Percentiles rank a stretch among this genome's conserved stretches.
Conservation (phyloP, 2,888 invertebrate species). For the Heliconius ismenius region DNA sequence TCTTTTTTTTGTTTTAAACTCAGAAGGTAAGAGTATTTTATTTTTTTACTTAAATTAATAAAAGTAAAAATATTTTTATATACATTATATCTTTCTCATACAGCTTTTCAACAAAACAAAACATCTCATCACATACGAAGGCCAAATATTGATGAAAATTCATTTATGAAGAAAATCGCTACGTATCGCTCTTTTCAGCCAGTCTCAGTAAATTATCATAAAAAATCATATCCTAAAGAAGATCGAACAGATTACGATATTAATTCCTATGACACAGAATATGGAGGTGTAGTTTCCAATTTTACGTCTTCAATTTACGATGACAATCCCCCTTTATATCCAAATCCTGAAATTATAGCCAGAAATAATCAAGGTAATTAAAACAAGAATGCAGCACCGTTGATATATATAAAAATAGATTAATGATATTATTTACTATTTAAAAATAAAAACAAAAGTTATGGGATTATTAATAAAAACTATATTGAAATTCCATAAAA, state of each 20-base stretch:
- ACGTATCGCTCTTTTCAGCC: conserved; percentile 73
- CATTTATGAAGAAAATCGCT: conserved; percentile 59
- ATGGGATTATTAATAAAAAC: neutral
- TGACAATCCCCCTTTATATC: conserved; percentile 75
- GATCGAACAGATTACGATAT: conserved; percentile 72
- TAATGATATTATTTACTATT: no score
- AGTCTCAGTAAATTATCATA: conserved; percentile 65
- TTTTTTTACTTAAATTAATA: neutral
- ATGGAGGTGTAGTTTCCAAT: conserved; percentile 76
- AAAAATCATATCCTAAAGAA: conserved; percentile 65
- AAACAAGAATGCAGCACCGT: neutral
- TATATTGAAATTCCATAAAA: conserved; percentile 6
- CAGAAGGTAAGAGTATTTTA: conserved; percentile 49
- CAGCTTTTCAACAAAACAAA: conserved; percentile 65
- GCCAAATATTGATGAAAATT: conserved; percentile 57
- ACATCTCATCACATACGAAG: conserved; percentile 62
- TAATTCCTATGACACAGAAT: conserved; percentile 73
- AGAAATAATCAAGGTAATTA: conserved; percentile 64
- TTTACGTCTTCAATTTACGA: conserved; percentile 78
- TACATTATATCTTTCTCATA: conserved; percentile 41
- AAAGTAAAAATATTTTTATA: neutral
- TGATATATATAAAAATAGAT: neutral
- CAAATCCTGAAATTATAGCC: conserved; percentile 74
- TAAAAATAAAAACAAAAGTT: neutral
- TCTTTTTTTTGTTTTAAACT: conserved; percentile 45